These are phyloP conservation scores for Achlya flavicornis DNA, from an alignment of 2,888 invertebrate species.

Conservation along the genomic window DNA sequence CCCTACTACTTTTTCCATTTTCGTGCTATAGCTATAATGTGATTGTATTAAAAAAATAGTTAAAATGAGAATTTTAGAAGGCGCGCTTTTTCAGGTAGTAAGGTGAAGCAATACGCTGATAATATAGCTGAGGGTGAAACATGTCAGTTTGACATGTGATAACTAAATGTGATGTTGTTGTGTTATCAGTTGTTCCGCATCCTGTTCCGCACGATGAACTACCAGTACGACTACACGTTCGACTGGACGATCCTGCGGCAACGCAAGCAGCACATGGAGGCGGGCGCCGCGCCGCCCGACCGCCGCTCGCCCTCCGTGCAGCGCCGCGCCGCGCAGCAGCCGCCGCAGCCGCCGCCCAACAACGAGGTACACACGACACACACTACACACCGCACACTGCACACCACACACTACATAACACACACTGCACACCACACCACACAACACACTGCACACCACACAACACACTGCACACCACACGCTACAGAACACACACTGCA, in stretches of 20 bases:
- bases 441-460: not conserved
- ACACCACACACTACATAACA: conserved; percentile 15
- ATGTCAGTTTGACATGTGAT: too few species aligned
- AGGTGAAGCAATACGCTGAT: too few species aligned
- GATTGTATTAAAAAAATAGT: too few species aligned
- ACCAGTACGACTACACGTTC: conserved; percentile 99
- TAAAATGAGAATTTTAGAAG: too few species aligned
- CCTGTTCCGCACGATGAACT: conserved; percentile 99
- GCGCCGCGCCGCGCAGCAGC: conserved; percentile 71
- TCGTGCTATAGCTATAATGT: too few species aligned
- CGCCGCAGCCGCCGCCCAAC: conserved; percentile 72
- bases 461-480: not conserved
- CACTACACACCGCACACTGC: not conserved
- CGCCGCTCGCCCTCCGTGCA: conserved; percentile 76
- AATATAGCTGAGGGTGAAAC: too few species aligned
- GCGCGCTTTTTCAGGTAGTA: too few species aligned
- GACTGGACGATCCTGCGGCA: conserved; percentile 99
- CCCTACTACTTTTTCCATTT: too few species aligned
- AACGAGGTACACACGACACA: conserved; percentile 57
- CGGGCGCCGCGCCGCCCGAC: conserved; percentile 65
- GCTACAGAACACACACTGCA: conserved; percentile 23
- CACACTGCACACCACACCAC: conserved; percentile 5
- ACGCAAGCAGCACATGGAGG: conserved; percentile 85
- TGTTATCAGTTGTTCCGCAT: conserved; percentile 92
- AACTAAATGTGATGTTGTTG: too few species aligned